phyloP scores from a whole-genome alignment of 2,888 invertebrate species.

The Pterobdella sp. region DNA sequence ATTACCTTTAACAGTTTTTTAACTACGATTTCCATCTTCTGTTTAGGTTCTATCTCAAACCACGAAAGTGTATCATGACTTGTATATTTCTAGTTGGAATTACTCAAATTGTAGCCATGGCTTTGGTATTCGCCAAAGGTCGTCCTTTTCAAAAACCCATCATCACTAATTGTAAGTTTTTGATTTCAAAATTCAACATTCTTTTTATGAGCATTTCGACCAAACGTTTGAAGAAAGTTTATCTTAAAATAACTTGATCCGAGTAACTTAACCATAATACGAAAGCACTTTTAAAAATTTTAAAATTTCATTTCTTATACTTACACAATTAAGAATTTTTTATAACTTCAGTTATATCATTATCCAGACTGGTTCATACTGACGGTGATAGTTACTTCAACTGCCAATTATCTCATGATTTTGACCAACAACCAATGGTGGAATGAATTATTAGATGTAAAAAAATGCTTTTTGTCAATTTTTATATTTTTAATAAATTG shows the following conservation, averaged over 20 bases:
- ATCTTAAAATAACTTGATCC: no score
- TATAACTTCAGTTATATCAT: no score
- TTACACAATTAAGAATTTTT: not conserved
- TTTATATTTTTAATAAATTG: no score
- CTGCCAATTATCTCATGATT: slow-evolving; percentile 57
- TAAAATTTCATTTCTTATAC: no score
- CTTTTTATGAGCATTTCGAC: no score
- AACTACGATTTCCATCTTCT: no score
- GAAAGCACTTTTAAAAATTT: no score
- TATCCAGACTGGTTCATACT: slow-evolving; percentile 61
- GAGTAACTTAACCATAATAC: no score
- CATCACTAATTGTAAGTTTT: slow-evolving; percentile 59
- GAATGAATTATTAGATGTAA: slow-evolving; percentile 46
- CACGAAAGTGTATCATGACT: slow-evolving; percentile 65
- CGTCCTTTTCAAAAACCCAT: slow-evolving; percentile 78
- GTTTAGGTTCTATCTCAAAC: not conserved
- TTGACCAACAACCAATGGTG: slow-evolving; percentile 51
- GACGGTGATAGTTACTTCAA: slow-evolving; percentile 57
- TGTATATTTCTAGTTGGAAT: slow-evolving; percentile 74
- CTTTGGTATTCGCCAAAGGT: slow-evolving; percentile 80
- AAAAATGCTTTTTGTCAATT: no score
- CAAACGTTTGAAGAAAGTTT: no score
- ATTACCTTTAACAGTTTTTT: no score
- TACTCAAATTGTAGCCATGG: slow-evolving; percentile 82
- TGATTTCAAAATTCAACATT: no score